A percentile compares a stretch with the other conserved stretches of the same genome.
Conservation (phyloP, 2,113 vertebrate genomes). For the Thomomys bottae region DNA sequence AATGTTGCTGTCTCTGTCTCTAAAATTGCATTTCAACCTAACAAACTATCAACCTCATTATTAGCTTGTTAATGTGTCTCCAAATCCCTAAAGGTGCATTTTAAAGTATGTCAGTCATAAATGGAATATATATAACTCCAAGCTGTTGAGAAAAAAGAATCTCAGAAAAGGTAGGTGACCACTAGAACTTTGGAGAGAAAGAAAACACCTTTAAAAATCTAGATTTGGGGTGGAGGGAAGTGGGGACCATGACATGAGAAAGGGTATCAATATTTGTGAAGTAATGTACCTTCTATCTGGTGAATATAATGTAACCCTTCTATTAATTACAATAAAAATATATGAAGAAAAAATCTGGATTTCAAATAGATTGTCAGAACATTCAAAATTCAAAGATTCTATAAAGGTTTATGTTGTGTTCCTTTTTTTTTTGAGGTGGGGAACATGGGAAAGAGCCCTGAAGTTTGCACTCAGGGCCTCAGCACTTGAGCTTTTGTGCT, state of each 20-base stretch:
- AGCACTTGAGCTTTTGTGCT: no score
- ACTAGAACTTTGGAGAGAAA: constrained; percentile 3
- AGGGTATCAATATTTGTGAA: no score
- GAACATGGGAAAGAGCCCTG: no score
- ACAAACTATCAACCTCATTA: neutral
- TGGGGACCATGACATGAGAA: no score
- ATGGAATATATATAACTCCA: neutral
- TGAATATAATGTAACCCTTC: no score
- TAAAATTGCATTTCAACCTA: neutral
- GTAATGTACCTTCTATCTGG: no score
- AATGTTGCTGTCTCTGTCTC: neutral
- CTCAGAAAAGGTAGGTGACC: constrained; percentile 41
- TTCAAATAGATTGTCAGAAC: constrained; percentile 36
- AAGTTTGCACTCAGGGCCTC: no score
- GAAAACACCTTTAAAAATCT: constrained; percentile 41
- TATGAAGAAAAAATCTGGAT: constrained; percentile 38
- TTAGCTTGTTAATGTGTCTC: constrained; percentile 38
- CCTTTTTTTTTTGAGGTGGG: no score
- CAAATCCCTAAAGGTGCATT: neutral
- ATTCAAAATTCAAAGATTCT: constrained; percentile 57
- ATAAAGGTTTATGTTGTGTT: constrained; percentile 49
- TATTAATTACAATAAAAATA: no score
- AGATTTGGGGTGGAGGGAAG: no score
- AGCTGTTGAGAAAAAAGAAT: neutral
- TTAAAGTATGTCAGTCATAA: constrained; percentile 5